Evolutionary conservation across 2,888 invertebrate genomes (phyloP).

Genomic region (Xylota sylvarum): DNA sequence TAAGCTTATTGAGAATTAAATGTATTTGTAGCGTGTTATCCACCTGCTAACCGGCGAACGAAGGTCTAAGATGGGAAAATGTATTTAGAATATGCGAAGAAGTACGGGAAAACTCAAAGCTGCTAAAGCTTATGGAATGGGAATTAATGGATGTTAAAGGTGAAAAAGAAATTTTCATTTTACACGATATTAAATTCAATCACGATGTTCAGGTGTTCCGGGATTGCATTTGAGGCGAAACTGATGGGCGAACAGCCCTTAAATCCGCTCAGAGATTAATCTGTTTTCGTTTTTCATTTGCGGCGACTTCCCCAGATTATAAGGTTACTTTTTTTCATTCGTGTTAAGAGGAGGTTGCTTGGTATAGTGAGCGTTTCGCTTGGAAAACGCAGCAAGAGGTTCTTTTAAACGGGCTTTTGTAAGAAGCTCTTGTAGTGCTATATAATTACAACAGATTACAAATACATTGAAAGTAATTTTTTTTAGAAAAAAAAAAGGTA

Average conservation of each 20-base stretch:
- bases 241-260: constrained; percentile 8
- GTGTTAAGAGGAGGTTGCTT: no score
- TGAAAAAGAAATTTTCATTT: constrained; percentile 67
- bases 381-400: background rate
- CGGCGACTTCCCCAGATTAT: background rate
- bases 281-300: constrained; percentile 9
- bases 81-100: constrained; percentile 43
- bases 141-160: constrained; percentile 65
- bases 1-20: constrained; percentile 74
- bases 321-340: background rate
- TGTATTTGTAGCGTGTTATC: constrained; percentile 73
- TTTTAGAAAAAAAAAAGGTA: no score
- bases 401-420: background rate
- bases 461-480: background rate
- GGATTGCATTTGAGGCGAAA: constrained; percentile 35
- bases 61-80: constrained; percentile 27
- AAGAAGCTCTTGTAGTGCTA: background rate
- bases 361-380: no score
- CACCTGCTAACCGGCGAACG: constrained; percentile 66
- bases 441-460: background rate
- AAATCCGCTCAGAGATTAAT: constrained; percentile 34
- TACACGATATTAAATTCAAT: constrained; percentile 67
- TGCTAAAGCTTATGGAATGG: constrained; percentile 47
- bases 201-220: constrained; percentile 56
- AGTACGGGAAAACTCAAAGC: constrained; percentile 32